phyloP scores from a whole-genome alignment of 2,113 vertebrate species.

The Anarrhichthys ocellatus region DNA sequence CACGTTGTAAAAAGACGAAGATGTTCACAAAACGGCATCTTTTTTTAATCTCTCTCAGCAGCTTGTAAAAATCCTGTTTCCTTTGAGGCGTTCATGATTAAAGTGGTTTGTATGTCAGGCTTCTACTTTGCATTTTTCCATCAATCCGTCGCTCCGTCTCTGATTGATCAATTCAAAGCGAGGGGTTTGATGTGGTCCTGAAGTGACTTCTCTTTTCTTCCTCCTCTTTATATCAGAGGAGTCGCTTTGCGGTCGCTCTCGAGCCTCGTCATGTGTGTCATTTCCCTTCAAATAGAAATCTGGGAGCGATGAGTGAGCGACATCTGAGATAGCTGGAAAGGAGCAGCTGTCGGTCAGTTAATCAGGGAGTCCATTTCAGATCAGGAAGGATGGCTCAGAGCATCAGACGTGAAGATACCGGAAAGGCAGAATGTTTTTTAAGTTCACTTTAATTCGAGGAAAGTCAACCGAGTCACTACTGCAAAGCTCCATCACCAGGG shows the following conservation, averaged over 20 bases:
- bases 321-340: background rate
- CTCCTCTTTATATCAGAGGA: background rate
- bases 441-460: background rate
- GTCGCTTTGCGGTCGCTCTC: background rate
- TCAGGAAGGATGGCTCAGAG: background rate
- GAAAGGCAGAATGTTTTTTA: background rate
- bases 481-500: background rate
- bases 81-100: background rate
- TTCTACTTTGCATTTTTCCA: slow-evolving; percentile 7
- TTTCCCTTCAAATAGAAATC: slow-evolving; percentile 7
- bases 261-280: background rate
- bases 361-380: background rate
- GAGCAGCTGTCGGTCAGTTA: slow-evolving; percentile 2
- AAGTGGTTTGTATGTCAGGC: slow-evolving; percentile 20
- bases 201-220: background rate
- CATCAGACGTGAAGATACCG: background rate
- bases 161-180: slow-evolving; percentile 15
- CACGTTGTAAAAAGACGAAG: background rate
- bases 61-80: background rate
- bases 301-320: background rate
- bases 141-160: slow-evolving; percentile 13
- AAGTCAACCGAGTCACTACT: background rate
- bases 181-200: background rate
- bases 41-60: background rate
- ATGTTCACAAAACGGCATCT: background rate